phyloP scores from a whole-genome alignment of 2,113 vertebrate species.

The Dromaius novaehollandiae region DNA sequence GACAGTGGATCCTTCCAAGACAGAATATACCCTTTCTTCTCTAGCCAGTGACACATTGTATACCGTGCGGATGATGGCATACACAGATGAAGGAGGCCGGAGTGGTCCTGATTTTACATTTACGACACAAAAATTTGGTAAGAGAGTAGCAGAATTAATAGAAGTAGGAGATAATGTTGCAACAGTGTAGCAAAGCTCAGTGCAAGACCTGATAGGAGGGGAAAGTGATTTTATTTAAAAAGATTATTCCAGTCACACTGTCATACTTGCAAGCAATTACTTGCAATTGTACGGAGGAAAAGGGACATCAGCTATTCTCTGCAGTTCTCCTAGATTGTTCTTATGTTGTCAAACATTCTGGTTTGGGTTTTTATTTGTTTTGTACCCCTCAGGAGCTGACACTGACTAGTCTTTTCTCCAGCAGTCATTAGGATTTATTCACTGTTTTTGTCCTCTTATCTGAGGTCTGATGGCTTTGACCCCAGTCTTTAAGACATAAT shows the following conservation, averaged over 20 bases:
- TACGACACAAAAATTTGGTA: conserved; percentile 90
- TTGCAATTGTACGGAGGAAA: not conserved
- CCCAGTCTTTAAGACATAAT: not conserved
- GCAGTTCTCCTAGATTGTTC: not conserved
- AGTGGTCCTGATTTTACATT: conserved; percentile 80
- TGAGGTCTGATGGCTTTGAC: not conserved
- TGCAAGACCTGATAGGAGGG: not conserved
- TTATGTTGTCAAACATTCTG: not conserved
- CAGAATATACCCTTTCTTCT: conserved; percentile 80
- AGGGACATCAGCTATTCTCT: not conserved
- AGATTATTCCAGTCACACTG: not conserved
- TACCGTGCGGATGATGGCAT: conserved; percentile 78
- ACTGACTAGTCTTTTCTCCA: not conserved
- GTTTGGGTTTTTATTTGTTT: not conserved
- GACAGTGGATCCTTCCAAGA: conserved; percentile 77
- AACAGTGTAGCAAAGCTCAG: not conserved
- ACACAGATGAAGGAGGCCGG: conserved; percentile 81
- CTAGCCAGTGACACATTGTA: conserved; percentile 84
- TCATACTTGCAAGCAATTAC: not conserved
- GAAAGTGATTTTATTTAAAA: not conserved
- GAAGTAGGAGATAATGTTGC: not conserved
- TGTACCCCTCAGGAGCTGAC: not conserved
- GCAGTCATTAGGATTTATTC: not conserved
- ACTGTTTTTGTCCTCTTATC: too few species aligned
- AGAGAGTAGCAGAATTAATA: conserved; percentile 1